Percentiles rank a stretch among this genome's conserved stretches.
Conservation (phyloP, 2,888 invertebrate species). For the Epinotia brunnichana region DNA sequence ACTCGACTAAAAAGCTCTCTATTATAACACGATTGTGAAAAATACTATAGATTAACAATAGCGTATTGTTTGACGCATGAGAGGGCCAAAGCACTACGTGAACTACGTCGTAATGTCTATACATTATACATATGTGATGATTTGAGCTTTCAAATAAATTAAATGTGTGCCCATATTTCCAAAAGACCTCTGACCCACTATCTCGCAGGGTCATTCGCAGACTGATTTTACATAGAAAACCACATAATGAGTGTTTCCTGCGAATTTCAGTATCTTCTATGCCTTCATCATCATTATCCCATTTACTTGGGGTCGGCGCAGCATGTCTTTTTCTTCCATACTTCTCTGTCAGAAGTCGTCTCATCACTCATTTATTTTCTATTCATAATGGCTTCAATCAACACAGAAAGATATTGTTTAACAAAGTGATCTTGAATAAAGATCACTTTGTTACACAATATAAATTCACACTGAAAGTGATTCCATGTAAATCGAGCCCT, state of each 20-base stretch:
- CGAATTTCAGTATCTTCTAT: neutral
- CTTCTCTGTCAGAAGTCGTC: no score
- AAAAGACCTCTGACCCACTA: neutral
- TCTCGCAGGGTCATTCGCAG: neutral
- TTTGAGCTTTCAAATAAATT: neutral
- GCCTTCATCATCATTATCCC: no score
- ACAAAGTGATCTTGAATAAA: neutral
- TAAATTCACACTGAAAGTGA: conserved; percentile 8
- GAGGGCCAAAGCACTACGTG: neutral
- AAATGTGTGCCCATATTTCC: neutral
- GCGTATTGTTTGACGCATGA: conserved; percentile 3
- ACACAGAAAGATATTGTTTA: no score
- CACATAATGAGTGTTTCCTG: neutral
- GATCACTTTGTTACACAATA: conserved; percentile 3
- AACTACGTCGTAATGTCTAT: neutral
- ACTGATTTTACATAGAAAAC: no score
- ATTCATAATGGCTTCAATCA: no score
- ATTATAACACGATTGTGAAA: no score
- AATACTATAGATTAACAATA: conserved; percentile 7
- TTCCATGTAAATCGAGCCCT: conserved; percentile 9
- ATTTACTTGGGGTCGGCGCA: no score
- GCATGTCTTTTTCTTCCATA: no score
- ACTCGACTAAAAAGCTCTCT: no score
- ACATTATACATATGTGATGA: neutral
- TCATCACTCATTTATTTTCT: no score